Evolutionary conservation across 2,888 invertebrate genomes (phyloP), one percentile per base, ranked within the genome.

Genomic region (Alitta virens): DNA sequence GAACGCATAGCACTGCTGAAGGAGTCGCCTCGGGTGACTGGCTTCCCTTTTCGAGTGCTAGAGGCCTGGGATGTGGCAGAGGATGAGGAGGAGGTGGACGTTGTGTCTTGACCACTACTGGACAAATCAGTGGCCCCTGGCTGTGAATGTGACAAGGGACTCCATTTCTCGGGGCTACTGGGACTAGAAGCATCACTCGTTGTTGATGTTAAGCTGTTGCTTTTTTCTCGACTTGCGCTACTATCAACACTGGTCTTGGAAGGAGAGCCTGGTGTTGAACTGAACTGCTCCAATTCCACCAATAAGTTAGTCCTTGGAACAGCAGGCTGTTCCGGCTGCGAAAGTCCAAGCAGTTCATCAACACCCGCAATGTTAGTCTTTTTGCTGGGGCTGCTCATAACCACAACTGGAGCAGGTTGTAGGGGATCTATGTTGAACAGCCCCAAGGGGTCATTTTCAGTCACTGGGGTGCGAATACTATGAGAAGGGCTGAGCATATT

Each of bases 371-470:
- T 38, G 25, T 27, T 9, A 5, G n/a, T 38, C 21, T 21, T 60
- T 52, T 52, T 52, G 25, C 14, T 16, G 12, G 52, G 25, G 12
- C n/a, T 42, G 21, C 53, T 33, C 23, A 42, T 14, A 23, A 42
- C 23, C 5, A 24, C 40, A 60, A 60, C 42, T 59, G 56, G 46
- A 16, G 46, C 24, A 3, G 62, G 51, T 33, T 23, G 43, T 21
- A 56, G 27, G 5, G 50, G 51, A 1, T 38, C 43, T 12, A 27
- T 23, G 21, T 65, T 63, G 64, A 94, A 84, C 2, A 94, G 92
- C 5, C 94, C 95, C 24, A 95, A 84, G 0, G 95, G 95, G 84
- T 95, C 95, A 81, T 94, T 93, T 76, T 91, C 88, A 0, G 94
- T 90, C 0, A 95, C 93, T 0, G 92, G 91, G 1, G 92, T 93